phyloP scores from a whole-genome alignment of 2,797 vertebrate species.

The Neoniphon sammara region DNA sequence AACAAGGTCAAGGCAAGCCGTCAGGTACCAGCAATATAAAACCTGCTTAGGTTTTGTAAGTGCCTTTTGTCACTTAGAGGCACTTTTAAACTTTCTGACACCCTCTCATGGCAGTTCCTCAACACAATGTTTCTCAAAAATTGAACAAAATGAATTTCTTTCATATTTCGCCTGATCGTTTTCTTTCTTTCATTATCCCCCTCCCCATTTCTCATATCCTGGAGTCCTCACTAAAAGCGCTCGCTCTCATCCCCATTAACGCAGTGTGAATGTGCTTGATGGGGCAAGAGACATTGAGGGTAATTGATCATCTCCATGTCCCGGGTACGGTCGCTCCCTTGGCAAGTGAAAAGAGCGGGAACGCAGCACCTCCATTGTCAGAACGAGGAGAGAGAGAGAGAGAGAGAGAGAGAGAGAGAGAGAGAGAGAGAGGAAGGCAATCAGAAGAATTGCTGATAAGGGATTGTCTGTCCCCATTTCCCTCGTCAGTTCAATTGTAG shows the following conservation, averaged over 20 bases:
- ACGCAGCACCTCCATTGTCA: slow-evolving; percentile 51
- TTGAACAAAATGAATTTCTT: slow-evolving; percentile 14
- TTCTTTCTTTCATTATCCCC: not conserved
- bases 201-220: not conserved
- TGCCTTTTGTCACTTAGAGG: slow-evolving; percentile 19
- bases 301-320: slow-evolving; percentile 71
- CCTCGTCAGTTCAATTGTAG: slow-evolving; percentile 63
- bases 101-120: slow-evolving; percentile 1
- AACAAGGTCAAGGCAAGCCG: slow-evolving; percentile 3
- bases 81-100: slow-evolving; percentile 21
- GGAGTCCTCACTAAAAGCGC: slow-evolving; percentile 28
- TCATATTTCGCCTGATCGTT: not conserved
- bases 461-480: slow-evolving; percentile 65
- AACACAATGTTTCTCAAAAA: slow-evolving; percentile 23
- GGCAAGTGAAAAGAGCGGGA: slow-evolving; percentile 49
- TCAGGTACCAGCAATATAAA: slow-evolving; percentile 10
- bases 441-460: slow-evolving; percentile 66
- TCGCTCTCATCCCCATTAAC: slow-evolving; percentile 58
- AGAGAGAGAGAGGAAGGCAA: slow-evolving; percentile 27
- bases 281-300: slow-evolving; percentile 50
- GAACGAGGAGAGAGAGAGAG: slow-evolving; percentile 24
- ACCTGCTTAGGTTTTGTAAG: slow-evolving; percentile 10
- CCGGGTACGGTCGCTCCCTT: slow-evolving; percentile 46
- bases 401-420: no score
- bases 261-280: slow-evolving; percentile 54